phyloP scores from a whole-genome alignment of 2,888 invertebrate species.

The Tuta absoluta region DNA sequence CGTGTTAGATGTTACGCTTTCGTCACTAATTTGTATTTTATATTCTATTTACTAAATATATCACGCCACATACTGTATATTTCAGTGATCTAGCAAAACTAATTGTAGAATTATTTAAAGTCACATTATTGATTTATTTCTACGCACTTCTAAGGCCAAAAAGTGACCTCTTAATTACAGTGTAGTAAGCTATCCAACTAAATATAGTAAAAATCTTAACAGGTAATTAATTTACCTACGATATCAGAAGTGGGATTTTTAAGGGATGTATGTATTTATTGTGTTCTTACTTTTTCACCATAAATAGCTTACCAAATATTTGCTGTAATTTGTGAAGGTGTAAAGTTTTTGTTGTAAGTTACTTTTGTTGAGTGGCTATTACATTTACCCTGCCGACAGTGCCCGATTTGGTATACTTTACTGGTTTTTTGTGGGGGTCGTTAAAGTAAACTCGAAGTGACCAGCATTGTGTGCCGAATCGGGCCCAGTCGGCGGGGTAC shows the following conservation, averaged over 20 bases:
- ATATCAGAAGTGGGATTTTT: background rate
- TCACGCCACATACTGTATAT: conserved; percentile 1
- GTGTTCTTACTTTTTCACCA: background rate
- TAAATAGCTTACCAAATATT: conserved; percentile 11
- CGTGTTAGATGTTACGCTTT: conserved; percentile 72
- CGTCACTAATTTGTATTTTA: conserved; percentile 71
- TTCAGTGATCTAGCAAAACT: background rate
- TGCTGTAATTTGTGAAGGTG: background rate
- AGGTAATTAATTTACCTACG: background rate
- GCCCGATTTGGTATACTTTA: too few relatives aligned
- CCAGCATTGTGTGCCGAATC: too few relatives aligned
- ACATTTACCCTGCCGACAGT: too few relatives aligned
- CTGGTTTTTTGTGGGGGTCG: too few relatives aligned
- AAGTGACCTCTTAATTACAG: background rate
- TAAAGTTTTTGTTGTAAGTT: conserved; percentile 10
- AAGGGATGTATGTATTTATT: background rate
- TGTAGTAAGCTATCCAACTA: background rate
- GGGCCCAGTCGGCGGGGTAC: too few relatives aligned
- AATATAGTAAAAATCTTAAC: background rate
- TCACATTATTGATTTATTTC: background rate
- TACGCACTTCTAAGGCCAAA: background rate
- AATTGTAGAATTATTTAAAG: background rate
- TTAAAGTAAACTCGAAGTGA: too few relatives aligned
- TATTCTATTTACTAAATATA: conserved; percentile 2
- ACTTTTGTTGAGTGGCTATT: too few relatives aligned